Evolutionary conservation across 2,113 vertebrate species (phyloP).

Genomic region (Nibea coibor): DNA sequence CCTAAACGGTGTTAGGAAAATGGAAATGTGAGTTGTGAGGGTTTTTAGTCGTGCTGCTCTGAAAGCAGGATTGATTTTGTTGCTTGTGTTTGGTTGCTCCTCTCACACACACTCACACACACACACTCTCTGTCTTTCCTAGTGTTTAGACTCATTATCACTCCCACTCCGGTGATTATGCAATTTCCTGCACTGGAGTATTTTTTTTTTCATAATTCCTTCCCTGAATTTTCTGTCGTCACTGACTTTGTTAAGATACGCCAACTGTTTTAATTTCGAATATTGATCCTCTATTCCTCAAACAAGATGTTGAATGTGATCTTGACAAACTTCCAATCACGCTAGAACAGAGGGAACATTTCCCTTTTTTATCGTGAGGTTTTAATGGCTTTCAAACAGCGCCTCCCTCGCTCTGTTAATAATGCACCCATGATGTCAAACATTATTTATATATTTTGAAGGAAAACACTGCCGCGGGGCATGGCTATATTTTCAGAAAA

Average conservation of each 20-base stretch:
- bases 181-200: background rate
- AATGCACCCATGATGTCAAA: conserved; percentile 43
- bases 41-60: background rate
- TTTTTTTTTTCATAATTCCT: background rate
- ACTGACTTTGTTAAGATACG: background rate
- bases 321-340: background rate
- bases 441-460: conserved; percentile 56
- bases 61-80: background rate
- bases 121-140: background rate
- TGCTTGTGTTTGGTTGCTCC: background rate
- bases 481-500: conserved; percentile 68
- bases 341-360: background rate
- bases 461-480: conserved; percentile 40
- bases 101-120: background rate
- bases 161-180: background rate
- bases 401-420: conserved; percentile 16
- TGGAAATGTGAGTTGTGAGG: background rate
- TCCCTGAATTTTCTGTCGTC: background rate
- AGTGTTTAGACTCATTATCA: background rate
- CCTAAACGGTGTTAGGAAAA: background rate
- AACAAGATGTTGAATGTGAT: background rate
- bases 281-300: background rate
- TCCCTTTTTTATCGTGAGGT: background rate
- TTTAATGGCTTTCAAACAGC: conserved; percentile 25
- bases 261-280: conserved; percentile 8